Evolutionary conservation across 2,888 invertebrate species (phyloP).

Genomic region (Achlya flavicornis): DNA sequence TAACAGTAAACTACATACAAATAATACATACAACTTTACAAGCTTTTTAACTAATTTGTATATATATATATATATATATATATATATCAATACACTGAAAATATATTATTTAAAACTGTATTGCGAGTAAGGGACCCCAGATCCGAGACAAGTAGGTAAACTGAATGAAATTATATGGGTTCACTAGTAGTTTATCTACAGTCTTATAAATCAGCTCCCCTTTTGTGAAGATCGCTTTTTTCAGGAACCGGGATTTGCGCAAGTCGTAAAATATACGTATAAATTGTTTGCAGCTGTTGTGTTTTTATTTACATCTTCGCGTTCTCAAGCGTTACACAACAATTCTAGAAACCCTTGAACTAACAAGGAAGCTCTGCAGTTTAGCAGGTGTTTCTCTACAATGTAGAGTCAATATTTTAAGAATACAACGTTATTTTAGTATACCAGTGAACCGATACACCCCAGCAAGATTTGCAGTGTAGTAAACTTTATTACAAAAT

Average conservation of each 20-base stretch:
- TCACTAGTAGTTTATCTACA: background rate
- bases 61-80: no score
- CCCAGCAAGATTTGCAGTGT: no score
- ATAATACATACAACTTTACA: no score
- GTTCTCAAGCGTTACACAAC: background rate
- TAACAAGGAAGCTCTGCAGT: background rate
- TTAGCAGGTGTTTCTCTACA: background rate
- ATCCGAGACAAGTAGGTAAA: background rate
- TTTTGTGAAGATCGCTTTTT: conserved; percentile 8
- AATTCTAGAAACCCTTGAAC: background rate
- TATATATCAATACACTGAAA: no score
- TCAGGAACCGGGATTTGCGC: background rate
- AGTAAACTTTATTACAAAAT: no score
- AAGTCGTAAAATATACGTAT: conserved; percentile 8
- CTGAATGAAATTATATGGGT: background rate
- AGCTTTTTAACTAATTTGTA: no score
- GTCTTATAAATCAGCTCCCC: conserved; percentile 7
- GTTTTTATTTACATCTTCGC: conserved; percentile 5
- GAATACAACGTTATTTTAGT: background rate
- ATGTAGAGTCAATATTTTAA: background rate
- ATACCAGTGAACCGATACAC: no score
- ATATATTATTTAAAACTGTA: background rate
- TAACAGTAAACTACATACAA: no score
- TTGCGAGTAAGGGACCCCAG: background rate
- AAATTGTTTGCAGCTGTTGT: conserved; percentile 4